Base-by-base conservation (phyloP, 2,888 invertebrate genomes). In the Synanthedon myopaeformis region DNA sequence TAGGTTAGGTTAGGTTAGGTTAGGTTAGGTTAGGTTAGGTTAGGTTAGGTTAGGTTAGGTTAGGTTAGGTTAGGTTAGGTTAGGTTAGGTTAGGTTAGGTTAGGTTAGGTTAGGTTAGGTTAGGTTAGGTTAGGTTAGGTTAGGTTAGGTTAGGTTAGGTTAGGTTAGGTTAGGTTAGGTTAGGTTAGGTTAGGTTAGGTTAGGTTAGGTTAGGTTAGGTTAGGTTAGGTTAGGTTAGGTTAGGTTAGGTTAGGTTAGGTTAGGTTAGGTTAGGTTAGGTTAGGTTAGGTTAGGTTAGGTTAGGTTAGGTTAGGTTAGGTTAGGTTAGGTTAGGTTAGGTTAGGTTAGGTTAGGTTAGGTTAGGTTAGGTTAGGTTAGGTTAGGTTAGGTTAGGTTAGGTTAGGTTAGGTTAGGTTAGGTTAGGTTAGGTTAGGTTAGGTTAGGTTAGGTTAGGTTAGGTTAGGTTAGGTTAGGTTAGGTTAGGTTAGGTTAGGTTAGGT, bases 1-100 rank as follows among this genome's bases (percentile, higher is more conserved):
- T 48, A 49, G 41, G 41, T 41, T 41, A 41, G 41, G 41, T 41
- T 50, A 50, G 42, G 50, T 49, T 53, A 41, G 41, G 53, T 41
- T 50, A 19, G 51, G 50, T 53, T 50, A 50, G 50, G 41, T 50
- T 41, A 19, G 42, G 50, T 50, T 50, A 56, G 56, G 55, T 58
- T 58, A 58, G 59, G 56, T 55, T 57, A 57, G 57, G 57, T 57
- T 57, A 57, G 57, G 58, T 58, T 58, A 59, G 58, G 58, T 57
- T 59, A 41, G 41, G 41, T 41, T 41, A 41, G 41, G 41, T 41
- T 41, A 41, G 41, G 41, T 41, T 41, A 41, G 41, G 41, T 41
- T 41, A 41, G 41, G 41, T 41, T 41, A 41, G 41, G 41, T 41
- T 41, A 41, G 41, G 41, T 41, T 41, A 41, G 41, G 41, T 41